Evolutionary conservation across 2,888 invertebrate genomes (phyloP), one percentile per base, ranked within the genome.

Genomic region (Drosophila mercatorum): DNA sequence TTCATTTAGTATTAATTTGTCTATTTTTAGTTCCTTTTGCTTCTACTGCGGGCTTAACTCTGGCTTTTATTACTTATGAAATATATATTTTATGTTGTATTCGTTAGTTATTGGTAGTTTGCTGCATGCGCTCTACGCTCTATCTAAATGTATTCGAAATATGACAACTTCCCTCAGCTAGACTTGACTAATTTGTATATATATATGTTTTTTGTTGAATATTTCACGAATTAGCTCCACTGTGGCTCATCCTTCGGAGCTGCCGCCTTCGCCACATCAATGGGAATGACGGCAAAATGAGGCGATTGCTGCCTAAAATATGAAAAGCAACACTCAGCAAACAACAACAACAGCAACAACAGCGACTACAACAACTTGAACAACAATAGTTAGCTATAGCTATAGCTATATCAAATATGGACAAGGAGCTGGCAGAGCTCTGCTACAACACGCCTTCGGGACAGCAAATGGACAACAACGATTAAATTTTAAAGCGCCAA

Each of bases 211-310:
- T 44, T 70, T 47, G 0, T 41, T 22, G 12, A 31, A 55, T 28
- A 51, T 46, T 26, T 31, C 1, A 4, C 34, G 1, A 26, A 26
- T 49, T 62, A 99, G 99, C 95, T 97, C 98, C 91, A 96, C 97
- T 90, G 97, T 99, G 93, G 99, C 99, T 89, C 98, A 99, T 94
- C 98, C 98, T 72, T 98, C 98, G 81, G 99, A 99, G 94, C 94
- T 99, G 94, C 99, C 99, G 92, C 99, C 99, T 47, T 98, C 98
- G 91, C 99, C 99, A 86, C 98, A 98, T 94, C 97, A 98, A 93
- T 99, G 99, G 99, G 97, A 98, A 95, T 97, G 96, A 97, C 95
- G 94, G 93, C 94, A 94, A 93, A 93, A 93, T 91, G 92, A 93
- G 93, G 93, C 93, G 89, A 92, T 93, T 88, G 93, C 93, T 86